phyloP scores from a whole-genome alignment of 2,888 invertebrate genomes.

The Oscheius onirici region DNA sequence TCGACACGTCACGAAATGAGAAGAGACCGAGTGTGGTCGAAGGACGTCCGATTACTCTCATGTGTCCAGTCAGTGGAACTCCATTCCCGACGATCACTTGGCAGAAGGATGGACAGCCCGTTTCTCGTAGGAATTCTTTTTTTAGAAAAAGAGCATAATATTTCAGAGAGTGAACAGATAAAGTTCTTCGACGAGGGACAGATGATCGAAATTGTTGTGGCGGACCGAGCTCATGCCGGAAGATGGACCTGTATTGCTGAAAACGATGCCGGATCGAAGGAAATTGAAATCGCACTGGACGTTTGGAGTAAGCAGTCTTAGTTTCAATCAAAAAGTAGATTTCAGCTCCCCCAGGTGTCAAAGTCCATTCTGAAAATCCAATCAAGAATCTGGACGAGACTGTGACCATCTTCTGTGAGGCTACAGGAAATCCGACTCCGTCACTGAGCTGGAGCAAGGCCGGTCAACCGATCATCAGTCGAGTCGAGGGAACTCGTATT shows the following conservation, averaged over 20 bases:
- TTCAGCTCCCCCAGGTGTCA: conserved; percentile 62
- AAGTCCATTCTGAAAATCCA: conserved; percentile 55
- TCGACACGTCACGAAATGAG: conserved; percentile 72
- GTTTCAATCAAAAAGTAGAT: not conserved
- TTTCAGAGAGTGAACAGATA: conserved; percentile 43
- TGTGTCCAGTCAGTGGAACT: conserved; percentile 68
- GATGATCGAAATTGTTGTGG: conserved; percentile 53
- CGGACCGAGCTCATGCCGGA: conserved; percentile 64
- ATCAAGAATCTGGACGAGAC: conserved; percentile 70
- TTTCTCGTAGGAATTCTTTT: conserved; percentile 33
- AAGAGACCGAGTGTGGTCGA: conserved; percentile 68
- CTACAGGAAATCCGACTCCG: conserved; percentile 73
- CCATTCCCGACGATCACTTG: conserved; percentile 68
- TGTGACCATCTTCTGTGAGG: conserved; percentile 73
- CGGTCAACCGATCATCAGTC: conserved; percentile 75
- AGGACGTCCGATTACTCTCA: conserved; percentile 62
- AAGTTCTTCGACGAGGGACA: conserved; percentile 64
- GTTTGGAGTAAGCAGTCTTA: conserved; percentile 59
- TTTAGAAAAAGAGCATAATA: not conserved
- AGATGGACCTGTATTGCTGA: conserved; percentile 73
- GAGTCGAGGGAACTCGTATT: conserved; percentile 60
- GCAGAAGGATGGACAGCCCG: conserved; percentile 57
- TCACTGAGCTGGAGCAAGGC: conserved; percentile 73
- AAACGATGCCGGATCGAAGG: conserved; percentile 73
- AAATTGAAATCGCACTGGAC: conserved; percentile 63